Percentiles rank a stretch among this genome's conserved stretches.
phyloP scores from a whole-genome alignment of 2,797 vertebrate species.

The Xenentodon cancila region DNA sequence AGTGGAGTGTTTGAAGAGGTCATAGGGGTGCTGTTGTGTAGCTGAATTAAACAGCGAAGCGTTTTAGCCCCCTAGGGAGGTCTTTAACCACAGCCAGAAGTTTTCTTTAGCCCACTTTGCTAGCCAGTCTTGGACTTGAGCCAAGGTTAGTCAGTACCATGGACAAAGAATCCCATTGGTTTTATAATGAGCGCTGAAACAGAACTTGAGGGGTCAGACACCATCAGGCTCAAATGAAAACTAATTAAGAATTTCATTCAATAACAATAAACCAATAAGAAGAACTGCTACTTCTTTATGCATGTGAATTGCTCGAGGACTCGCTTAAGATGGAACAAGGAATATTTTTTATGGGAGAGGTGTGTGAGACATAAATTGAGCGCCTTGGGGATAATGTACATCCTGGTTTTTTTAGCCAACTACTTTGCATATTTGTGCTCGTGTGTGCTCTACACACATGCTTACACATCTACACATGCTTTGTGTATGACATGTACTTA shows the following conservation, averaged over 20 bases:
- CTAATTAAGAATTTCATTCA: slow-evolving; percentile 63
- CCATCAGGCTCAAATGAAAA: slow-evolving; percentile 49
- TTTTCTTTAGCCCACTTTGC: slow-evolving; percentile 54
- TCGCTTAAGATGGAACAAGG: slow-evolving; percentile 32
- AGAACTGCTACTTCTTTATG: slow-evolving; percentile 41
- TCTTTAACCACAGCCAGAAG: slow-evolving; percentile 50
- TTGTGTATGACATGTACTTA: slow-evolving; percentile 29
- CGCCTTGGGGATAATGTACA: slow-evolving; percentile 16
- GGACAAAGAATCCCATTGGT: slow-evolving; percentile 45
- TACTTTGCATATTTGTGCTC: slow-evolving; percentile 3
- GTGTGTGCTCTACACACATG: slow-evolving; percentile 21
- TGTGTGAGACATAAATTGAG: slow-evolving; percentile 35
- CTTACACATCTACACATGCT: slow-evolving; percentile 29
- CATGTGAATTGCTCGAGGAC: slow-evolving; percentile 42
- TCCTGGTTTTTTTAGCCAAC: slow-evolving; percentile 30
- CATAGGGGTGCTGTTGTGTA: slow-evolving; percentile 46
- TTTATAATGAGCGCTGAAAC: slow-evolving; percentile 52
- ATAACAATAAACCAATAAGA: slow-evolving; percentile 56
- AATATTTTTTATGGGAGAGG: slow-evolving; percentile 31
- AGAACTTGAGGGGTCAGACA: slow-evolving; percentile 49
- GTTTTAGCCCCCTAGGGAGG: slow-evolving; percentile 49
- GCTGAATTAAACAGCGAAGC: slow-evolving; percentile 60
- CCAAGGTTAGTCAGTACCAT: slow-evolving; percentile 44
- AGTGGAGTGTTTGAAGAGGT: slow-evolving; percentile 48
- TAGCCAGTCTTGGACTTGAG: slow-evolving; percentile 41